Evolutionary conservation across 2,113 vertebrate genomes (phyloP).

Genomic region (Mus pahari): DNA sequence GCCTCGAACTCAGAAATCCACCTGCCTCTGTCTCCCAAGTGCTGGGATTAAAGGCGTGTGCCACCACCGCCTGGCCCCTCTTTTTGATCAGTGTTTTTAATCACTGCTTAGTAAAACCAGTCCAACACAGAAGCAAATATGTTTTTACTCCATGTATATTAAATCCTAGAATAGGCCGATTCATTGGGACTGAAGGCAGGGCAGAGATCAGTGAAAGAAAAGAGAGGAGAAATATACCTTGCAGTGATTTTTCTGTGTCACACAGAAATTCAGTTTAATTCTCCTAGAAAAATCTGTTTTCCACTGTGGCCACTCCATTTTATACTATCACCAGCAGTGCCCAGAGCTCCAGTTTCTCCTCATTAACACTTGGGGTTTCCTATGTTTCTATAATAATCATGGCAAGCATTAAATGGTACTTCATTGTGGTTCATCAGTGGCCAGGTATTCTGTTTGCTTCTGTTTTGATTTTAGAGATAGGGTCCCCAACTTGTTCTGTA

Average conservation of each 20-base stretch:
- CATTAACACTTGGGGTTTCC: not conserved
- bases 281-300: not conserved
- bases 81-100: not conserved
- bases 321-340: not conserved
- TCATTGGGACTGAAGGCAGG: constrained; percentile 14
- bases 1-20: no score
- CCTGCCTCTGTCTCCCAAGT: no score
- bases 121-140: not conserved
- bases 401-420: not conserved
- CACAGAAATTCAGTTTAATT: not conserved
- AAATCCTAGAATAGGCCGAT: not conserved
- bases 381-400: not conserved
- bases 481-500: not conserved
- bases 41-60: no score
- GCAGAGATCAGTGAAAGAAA: not conserved
- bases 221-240: not conserved
- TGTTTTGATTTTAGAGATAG: not conserved
- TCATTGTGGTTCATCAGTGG: not conserved
- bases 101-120: constrained; percentile 9
- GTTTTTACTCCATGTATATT: not conserved
- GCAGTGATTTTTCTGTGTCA: not conserved
- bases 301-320: not conserved
- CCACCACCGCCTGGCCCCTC: no score
- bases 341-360: not conserved
- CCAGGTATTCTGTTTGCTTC: not conserved